Evolutionary conservation across 2,888 invertebrate species (phyloP).

Genomic region (Diabrotica balteata): DNA sequence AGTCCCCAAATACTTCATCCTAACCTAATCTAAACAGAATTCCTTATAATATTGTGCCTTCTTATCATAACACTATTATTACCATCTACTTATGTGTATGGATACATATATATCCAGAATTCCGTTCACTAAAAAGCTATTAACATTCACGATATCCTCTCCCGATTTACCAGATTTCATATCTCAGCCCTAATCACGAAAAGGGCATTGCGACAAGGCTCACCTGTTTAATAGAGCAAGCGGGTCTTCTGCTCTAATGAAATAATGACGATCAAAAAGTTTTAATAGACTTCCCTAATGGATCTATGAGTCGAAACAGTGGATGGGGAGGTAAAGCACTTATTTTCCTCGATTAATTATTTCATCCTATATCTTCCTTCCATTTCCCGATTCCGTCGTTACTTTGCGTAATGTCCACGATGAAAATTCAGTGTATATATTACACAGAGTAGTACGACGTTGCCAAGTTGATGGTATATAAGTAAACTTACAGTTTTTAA

Average conservation of each 20-base stretch:
- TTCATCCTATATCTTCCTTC: not conserved
- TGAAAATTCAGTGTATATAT: conserved; percentile 3
- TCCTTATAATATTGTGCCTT: too few relatives aligned
- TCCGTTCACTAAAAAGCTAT: too few relatives aligned
- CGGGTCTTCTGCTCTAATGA: conserved; percentile 14
- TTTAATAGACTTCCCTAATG: conserved; percentile 26
- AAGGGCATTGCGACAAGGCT: not conserved
- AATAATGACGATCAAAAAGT: conserved; percentile 26
- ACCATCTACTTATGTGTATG: too few relatives aligned
- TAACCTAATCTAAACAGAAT: too few relatives aligned
- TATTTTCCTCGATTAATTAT: conserved; percentile 20
- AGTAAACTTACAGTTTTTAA: too few relatives aligned
- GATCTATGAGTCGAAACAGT: conserved; percentile 6
- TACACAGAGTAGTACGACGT: too few relatives aligned
- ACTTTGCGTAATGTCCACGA: not conserved
- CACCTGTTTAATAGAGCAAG: conserved; percentile 10
- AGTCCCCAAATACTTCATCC: too few relatives aligned
- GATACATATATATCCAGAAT: too few relatives aligned
- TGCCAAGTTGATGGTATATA: too few relatives aligned
- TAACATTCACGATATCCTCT: too few relatives aligned
- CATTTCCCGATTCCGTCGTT: too few relatives aligned
- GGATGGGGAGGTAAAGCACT: conserved; percentile 1
- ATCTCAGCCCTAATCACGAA: conserved; percentile 1
- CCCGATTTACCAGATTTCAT: not conserved
- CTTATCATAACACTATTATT: too few relatives aligned